Base-by-base conservation (phyloP, 1,140 invertebrate species). In the Drosophila biarmipes region DNA sequence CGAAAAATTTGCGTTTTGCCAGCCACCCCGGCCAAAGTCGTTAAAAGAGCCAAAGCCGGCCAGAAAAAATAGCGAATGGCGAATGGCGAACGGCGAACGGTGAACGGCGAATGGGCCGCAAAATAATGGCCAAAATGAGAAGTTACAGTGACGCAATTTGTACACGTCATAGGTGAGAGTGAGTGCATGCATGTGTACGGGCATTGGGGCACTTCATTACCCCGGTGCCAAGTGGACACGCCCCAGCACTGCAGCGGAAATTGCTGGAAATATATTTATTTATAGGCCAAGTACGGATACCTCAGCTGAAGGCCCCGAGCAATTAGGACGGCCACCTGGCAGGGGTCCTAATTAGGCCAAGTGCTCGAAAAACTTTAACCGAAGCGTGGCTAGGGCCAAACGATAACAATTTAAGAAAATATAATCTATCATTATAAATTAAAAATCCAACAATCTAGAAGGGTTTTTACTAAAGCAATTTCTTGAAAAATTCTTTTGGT, bases 1-100 rank as follows among this genome's bases (percentile, higher is more conserved):
- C 73, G 80, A 89, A 87, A 87, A 87, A 87, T 89, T 87, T 89
- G 75, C 71, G 58, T 82, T 84, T 78, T 78, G 37, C 67, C 58
- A 46, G 58, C 57, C 69, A 40, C 58, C 71, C 72, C 34, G 58
- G 55, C 40, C 62, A 86, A 80, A 80, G 77, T 73, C 76, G 68
- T 78, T 82, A 58, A 52, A 67, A 53, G 61, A 52, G 37, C 56
- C 62, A 52, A 73, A 78, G 62, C 57, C 15, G 67, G 57, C 34
- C 27, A 54, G 72, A 80, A 73, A 64, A 53, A 24, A 57, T 48
- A 37, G 46, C 52, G 21, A 67, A 54, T 52, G 45, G 49, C 52
- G 17, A 27, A 27, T 6, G 14, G 14, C 12, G 67, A 59, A 54
- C 17, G 24, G 56, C 27, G 52, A 24, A 45, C 7, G 43, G 21